phyloP scores from a whole-genome alignment of 2,113 vertebrate species.

The Hydrolagus affinis region DNA sequence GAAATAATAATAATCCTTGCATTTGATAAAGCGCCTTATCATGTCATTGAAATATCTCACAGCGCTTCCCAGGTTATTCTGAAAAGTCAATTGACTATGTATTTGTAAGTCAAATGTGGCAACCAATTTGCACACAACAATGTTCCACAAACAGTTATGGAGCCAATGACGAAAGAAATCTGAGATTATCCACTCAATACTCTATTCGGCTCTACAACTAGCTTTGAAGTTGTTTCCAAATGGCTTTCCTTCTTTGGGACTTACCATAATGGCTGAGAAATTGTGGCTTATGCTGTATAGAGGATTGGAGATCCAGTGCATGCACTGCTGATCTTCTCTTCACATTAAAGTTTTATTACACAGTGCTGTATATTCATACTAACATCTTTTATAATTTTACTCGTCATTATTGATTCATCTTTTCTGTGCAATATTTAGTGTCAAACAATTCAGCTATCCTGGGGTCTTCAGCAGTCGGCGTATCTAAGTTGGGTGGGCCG shows the following conservation, averaged over 20 bases:
- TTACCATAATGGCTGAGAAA: neutral
- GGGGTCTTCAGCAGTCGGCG: constrained; percentile 50
- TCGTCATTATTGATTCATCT: neutral
- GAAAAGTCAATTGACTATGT: too few relatives aligned
- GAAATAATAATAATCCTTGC: too few relatives aligned
- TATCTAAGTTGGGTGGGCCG: constrained; percentile 83
- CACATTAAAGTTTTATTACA: neutral
- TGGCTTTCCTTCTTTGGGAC: neutral
- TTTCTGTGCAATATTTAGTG: constrained; percentile 49
- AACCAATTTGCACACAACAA: too few relatives aligned
- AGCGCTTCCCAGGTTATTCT: too few relatives aligned
- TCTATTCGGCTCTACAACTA: too few relatives aligned
- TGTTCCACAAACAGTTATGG: too few relatives aligned
- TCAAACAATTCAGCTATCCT: constrained; percentile 76
- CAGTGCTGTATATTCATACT: neutral
- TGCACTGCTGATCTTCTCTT: neutral
- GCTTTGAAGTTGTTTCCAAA: too few relatives aligned
- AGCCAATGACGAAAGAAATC: too few relatives aligned
- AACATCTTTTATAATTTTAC: neutral
- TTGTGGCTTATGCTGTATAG: constrained; percentile 2
- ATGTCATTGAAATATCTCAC: too few relatives aligned
- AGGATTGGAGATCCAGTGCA: neutral
- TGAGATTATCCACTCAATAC: too few relatives aligned
- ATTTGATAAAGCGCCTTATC: too few relatives aligned
- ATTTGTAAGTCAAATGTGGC: too few relatives aligned